Base-by-base conservation (phyloP, 2,888 invertebrate genomes). In the Scaptomyza reducta region DNA sequence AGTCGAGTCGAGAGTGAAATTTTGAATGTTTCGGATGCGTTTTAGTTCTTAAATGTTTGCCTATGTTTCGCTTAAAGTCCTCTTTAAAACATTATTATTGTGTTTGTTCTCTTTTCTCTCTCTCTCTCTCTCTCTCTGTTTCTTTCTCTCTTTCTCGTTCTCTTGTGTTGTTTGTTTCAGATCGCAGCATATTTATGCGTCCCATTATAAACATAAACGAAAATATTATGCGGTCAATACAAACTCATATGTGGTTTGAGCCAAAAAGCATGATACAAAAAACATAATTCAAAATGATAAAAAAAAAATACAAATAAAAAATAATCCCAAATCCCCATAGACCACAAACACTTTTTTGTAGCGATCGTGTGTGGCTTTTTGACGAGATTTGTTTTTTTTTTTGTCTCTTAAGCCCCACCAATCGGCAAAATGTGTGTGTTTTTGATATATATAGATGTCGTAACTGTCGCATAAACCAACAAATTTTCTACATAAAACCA, bases 221-320 rank as follows among this genome's bases (percentile, higher is more conserved):
- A 90, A 90, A 82, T 90, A 90, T 82, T 90, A 88, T 81, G 89
- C 90, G 74, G 90, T 90, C 80, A 90, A 89, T 78, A 83, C 86
- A 55, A 89, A 90, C 83, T 84, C 89, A 71, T 89, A 83, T 70
- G 86, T 83, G 70, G 86, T 86, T 81, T 85, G 78, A 87, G 67
- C 68, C 74, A 53, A 79, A 79, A 64, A 63, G 58, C 77, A 79
- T 71, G 67, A 38, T 38, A 22, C 9, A 35, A 49, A 44, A 27
- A 45, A 45, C 5, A 35, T 13, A 3, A 27, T 29, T 2, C 3
- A 22, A 22, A 45, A 1, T 5, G 10, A 14, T 1, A 29, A 10
- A 18, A n/a, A 18, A 55, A 22, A 41, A 57, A 35, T 22, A 44
- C 2, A 7, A n/a, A 33, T 4, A 33, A 33, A 33, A 16, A 46